phyloP scores from a whole-genome alignment of 2,113 vertebrate species.

The Chlorodrepanis virens region DNA sequence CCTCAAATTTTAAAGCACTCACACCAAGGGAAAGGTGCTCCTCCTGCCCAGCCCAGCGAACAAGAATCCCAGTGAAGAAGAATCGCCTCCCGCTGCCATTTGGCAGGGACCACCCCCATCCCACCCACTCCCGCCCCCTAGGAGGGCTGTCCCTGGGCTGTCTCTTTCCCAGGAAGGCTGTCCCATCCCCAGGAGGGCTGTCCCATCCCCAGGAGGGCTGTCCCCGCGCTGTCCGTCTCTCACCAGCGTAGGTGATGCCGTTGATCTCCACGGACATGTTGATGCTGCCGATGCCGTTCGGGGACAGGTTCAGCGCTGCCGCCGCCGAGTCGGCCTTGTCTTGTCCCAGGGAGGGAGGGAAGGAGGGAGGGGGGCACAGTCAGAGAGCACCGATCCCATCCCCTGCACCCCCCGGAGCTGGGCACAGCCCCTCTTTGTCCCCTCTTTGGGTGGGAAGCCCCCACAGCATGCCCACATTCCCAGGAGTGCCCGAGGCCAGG shows the following conservation, averaged over 20 bases:
- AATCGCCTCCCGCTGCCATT: rapidly evolving
- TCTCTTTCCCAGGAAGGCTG: not conserved
- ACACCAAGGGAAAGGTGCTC: rapidly evolving
- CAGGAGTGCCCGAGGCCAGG: not conserved
- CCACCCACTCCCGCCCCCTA: too few relatives aligned
- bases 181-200: not conserved
- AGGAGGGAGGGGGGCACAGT: not conserved
- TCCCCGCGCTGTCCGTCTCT: not conserved
- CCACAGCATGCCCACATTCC: rapidly evolving
- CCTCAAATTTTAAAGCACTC: not conserved
- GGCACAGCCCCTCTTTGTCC: too few relatives aligned
- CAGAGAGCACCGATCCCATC: rapidly evolving
- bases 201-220: rapidly evolving
- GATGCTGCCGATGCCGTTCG: slow-evolving; percentile 77
- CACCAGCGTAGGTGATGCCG: slow-evolving; percentile 80
- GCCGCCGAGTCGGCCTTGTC: slow-evolving; percentile 68
- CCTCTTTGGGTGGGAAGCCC: not conserved
- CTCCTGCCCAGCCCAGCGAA: not conserved
- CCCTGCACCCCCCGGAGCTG: not conserved
- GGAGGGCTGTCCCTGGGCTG: not conserved
- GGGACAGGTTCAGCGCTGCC: slow-evolving; percentile 68
- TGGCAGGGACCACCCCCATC: not conserved
- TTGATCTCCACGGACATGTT: slow-evolving; percentile 86
- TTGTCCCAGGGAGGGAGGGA: slow-evolving; percentile 45
- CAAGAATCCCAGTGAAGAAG: not conserved